Evolutionary conservation across 1,140 invertebrate species (phyloP), one percentile per base, ranked within the genome.

Genomic region (Heterodera carotae): DNA sequence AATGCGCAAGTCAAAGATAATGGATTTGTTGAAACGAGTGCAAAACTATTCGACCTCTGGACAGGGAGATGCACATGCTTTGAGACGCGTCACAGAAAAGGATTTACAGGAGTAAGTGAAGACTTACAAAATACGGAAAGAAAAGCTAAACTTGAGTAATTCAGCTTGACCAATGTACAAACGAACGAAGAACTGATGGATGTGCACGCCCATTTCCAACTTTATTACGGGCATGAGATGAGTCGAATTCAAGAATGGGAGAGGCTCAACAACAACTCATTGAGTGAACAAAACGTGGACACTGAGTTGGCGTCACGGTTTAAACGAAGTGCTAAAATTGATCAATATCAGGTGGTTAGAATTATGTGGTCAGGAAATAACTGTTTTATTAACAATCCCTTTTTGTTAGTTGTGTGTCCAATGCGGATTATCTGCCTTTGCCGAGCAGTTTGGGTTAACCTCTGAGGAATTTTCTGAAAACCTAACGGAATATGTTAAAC

Each of bases 381-480:
- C 7, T 18, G 3, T 18, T 22, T 27, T 15, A 36, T 7, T 33
- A n/a, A 1, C 18, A 36, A 39, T n/a, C 39, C 12, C 22, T 68
- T 72, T 27, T 75, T 39, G 31, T 25, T 27, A 76, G 74, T 33
- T 83, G 31, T 84, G 84, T 48, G 60, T 84, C 33, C 80, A 85
- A 43, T 79, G 81, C 59, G 84, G 84, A 22, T 79, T 85, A 6
- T 81, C 75, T 12, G 75, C 74, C 8, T 31, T 88, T 10, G 86
- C 82, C 22, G 68, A 60, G 18, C 43, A 92, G 79, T 98, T 98
- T 89, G 97, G 97, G 80, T 88, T 99, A n/a, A 93, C 92, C 2
- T 94, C 97, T 0, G 93, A 96, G 86, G 92, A 98, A 86, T 98
- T 97, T 89, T 96, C 94, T 2, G 95, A 98, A 89, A 99, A 99